Conservation (phyloP, 2,797 vertebrate genomes). For the Gadopsis bispinosus region DNA sequence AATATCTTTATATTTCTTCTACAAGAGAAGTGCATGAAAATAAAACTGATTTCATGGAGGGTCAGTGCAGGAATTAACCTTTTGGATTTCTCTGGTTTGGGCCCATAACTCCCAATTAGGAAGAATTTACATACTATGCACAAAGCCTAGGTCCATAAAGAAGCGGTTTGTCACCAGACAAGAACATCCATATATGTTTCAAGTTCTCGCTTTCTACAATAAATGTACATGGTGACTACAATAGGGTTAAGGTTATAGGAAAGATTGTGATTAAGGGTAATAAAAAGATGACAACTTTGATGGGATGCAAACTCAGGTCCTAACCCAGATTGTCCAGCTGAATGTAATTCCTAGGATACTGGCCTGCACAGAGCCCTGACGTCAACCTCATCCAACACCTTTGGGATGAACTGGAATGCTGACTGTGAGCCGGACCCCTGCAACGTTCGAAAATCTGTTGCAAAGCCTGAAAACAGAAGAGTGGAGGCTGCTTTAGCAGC, state of each 20-base stretch:
- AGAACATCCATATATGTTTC: neutral
- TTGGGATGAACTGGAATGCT: neutral
- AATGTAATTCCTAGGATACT: neutral
- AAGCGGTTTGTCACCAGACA: neutral
- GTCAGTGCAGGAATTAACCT: too few relatives aligned
- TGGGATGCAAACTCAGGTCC: too few relatives aligned
- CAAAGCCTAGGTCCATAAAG: neutral
- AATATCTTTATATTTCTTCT: neutral
- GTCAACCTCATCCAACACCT: conserved; percentile 8
- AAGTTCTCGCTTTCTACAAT: too few relatives aligned
- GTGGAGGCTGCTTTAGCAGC: neutral
- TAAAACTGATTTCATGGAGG: conserved; percentile 7
- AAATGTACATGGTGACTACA: too few relatives aligned
- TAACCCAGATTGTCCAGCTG: too few relatives aligned
- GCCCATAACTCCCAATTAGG: neutral
- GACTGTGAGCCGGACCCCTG: neutral
- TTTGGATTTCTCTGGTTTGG: neutral
- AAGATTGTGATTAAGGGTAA: neutral
- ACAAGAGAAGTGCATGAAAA: neutral
- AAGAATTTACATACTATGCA: neutral
- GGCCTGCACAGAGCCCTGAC: neutral
- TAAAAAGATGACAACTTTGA: too few relatives aligned
- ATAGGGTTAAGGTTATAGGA: neutral
- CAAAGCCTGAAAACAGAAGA: conserved; percentile 13
- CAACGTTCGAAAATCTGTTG: conserved; percentile 1